Percentiles rank a stretch among this genome's conserved stretches.
Conservation (phyloP, 2,113 vertebrate species). For the Lipophrys pholis region DNA sequence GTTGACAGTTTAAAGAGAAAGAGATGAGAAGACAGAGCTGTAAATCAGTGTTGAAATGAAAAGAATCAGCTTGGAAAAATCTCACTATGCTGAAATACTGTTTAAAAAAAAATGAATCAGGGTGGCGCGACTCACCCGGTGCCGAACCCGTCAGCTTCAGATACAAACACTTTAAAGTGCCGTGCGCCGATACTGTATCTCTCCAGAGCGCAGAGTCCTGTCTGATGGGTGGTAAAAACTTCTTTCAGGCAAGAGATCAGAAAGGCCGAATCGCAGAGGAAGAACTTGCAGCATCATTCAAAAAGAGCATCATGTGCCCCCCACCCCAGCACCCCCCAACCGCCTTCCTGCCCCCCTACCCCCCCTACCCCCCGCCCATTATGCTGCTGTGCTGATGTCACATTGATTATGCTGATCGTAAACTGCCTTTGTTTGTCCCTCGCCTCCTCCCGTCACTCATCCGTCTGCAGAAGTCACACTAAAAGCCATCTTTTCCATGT, state of each 20-base stretch:
- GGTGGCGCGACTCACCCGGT: too few relatives aligned
- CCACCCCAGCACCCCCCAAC: conserved; percentile 19
- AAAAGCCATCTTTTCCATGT: conserved; percentile 83
- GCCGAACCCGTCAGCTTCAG: conserved; percentile 53
- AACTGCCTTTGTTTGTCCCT: conserved; percentile 82
- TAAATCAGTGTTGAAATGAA: too few relatives aligned
- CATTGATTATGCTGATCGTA: conserved; percentile 87
- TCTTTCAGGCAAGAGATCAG: conserved; percentile 47
- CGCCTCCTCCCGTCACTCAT: conserved; percentile 77
- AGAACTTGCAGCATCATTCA: conserved; percentile 67
- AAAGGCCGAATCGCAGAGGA: conserved; percentile 49
- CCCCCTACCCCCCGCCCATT: conserved; percentile 59
- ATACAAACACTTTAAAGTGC: conserved; percentile 77
- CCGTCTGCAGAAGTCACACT: conserved; percentile 76
- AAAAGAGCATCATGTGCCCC: conserved; percentile 51
- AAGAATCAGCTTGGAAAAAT: too few relatives aligned
- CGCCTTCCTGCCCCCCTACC: neutral
- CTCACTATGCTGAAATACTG: too few relatives aligned
- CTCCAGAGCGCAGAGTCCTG: conserved; percentile 63
- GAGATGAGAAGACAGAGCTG: too few relatives aligned
- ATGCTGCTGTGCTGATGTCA: conserved; percentile 82
- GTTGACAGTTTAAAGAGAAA: too few relatives aligned
- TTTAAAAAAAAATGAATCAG: too few relatives aligned
- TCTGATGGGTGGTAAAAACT: conserved; percentile 63
- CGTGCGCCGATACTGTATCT: conserved; percentile 70